Evolutionary conservation across 2,888 invertebrate species (phyloP).

Genomic region (Orthonevra nobilis): DNA sequence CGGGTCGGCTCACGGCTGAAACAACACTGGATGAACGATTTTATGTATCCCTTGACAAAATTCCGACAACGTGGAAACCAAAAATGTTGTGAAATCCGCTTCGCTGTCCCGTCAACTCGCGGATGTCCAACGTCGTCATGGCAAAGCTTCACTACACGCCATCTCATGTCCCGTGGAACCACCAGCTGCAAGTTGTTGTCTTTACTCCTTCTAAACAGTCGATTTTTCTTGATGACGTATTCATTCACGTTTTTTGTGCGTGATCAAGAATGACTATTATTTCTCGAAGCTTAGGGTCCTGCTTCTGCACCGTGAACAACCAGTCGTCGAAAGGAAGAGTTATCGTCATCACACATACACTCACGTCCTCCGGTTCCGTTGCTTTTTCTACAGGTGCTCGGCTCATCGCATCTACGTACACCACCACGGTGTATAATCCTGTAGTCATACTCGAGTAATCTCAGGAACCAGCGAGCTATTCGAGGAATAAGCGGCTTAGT

Average conservation of each 20-base stretch:
- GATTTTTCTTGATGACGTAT: slow-evolving; percentile 19
- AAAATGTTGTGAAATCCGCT: slow-evolving; percentile 22
- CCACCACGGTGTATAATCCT: slow-evolving; percentile 44
- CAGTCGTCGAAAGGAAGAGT: slow-evolving; percentile 17
- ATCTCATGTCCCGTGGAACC: slow-evolving; percentile 11
- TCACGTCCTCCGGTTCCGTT: slow-evolving; percentile 6
- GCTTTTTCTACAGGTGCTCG: slow-evolving; percentile 26
- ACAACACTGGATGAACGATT: slow-evolving; percentile 43
- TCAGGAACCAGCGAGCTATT: slow-evolving; percentile 34
- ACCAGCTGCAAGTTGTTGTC: slow-evolving; percentile 10
- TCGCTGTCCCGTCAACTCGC: slow-evolving; percentile 32
- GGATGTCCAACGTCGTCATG: slow-evolving; percentile 55
- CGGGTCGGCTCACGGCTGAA: slow-evolving; percentile 26
- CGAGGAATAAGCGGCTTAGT: slow-evolving; percentile 26
- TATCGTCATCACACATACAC: slow-evolving; percentile 14
- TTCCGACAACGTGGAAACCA: slow-evolving; percentile 40
- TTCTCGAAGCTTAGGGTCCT: slow-evolving; percentile 37
- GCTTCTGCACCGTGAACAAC: slow-evolving; percentile 51
- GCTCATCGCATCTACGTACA: slow-evolving; percentile 46
- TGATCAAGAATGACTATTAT: slow-evolving; percentile 18
- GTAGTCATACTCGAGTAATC: slow-evolving; percentile 35
- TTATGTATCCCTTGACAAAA: slow-evolving; percentile 38
- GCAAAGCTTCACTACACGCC: slow-evolving; percentile 25
- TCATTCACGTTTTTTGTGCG: background rate
- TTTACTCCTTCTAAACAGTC: slow-evolving; percentile 21